phyloP scores from a whole-genome alignment of 2,797 vertebrate genomes.

The Malurus splendens region DNA sequence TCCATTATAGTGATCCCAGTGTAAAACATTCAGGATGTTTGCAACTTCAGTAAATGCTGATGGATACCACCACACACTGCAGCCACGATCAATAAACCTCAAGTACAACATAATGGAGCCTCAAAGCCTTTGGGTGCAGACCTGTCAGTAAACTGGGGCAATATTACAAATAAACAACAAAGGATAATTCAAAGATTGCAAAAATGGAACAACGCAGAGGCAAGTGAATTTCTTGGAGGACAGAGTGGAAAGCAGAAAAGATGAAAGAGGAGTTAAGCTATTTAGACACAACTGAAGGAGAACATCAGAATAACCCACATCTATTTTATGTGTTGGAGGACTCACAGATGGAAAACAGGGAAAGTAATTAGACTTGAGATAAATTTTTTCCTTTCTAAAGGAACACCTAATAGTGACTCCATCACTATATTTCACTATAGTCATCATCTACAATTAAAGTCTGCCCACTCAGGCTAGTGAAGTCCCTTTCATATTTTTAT shows the following conservation, averaged over 20 bases:
- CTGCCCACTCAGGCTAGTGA: background rate
- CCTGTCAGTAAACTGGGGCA: conserved; percentile 28
- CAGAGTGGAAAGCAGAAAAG: background rate
- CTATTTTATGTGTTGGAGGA: background rate
- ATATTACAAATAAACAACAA: conserved; percentile 17
- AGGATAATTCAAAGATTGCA: background rate
- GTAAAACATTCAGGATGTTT: background rate
- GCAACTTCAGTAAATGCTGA: background rate
- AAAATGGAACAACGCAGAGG: background rate
- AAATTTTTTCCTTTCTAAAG: background rate
- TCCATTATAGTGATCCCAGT: background rate
- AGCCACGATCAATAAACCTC: background rate
- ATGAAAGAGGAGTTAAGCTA: background rate
- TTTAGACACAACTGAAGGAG: background rate
- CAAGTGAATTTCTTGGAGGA: background rate
- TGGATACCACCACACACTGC: background rate
- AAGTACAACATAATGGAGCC: background rate
- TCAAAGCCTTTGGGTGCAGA: background rate
- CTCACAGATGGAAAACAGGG: background rate
- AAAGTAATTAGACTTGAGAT: background rate
- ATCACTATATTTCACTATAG: background rate
- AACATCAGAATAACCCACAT: background rate
- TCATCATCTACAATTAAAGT: background rate
- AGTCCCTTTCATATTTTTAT: background rate
- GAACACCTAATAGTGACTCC: background rate